Evolutionary conservation across 37 sponge, comb jelly and placozoan species (phyloP).

Genomic region (Geodia barretti): DNA sequence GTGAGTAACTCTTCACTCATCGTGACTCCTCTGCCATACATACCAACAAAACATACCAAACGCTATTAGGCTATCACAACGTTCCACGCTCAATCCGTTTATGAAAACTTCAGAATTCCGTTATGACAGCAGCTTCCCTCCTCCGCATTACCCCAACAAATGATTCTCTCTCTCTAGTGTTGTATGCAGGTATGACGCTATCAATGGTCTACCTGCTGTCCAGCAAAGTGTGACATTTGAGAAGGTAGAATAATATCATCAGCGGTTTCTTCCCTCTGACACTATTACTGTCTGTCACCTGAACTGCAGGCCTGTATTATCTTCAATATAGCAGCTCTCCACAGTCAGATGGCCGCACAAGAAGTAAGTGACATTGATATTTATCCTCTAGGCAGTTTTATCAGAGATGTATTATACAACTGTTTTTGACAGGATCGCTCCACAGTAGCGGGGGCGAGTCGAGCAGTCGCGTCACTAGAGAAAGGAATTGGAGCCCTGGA

Average conservation of each 20-base stretch:
- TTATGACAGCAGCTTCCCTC: no score
- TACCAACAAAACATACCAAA: no score
- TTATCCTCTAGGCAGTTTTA: neutral
- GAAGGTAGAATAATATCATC: no score
- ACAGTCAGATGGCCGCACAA: constrained; percentile 66
- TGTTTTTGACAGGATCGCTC: constrained; percentile 47
- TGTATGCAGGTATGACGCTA: constrained; percentile 66
- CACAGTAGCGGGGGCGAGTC: constrained; percentile 13
- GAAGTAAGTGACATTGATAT: no score
- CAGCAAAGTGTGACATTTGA: constrained; percentile 63
- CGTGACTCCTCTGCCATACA: no score
- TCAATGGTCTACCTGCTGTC: constrained; percentile 57
- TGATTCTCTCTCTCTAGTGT: neutral
- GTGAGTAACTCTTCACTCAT: no score
- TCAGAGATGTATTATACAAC: neutral
- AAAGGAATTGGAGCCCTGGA: constrained; percentile 61
- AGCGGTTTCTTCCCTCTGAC: no score
- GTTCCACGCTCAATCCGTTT: no score
- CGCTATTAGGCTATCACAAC: no score
- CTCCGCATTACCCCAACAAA: no score
- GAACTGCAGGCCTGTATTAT: constrained; percentile 13
- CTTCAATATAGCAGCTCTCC: constrained; percentile 63
- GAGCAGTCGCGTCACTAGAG: constrained; percentile 24
- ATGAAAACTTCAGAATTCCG: no score
- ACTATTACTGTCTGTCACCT: no score